phyloP scores from a whole-genome alignment of 2,113 vertebrate species.

The Hipposideros armiger region DNA sequence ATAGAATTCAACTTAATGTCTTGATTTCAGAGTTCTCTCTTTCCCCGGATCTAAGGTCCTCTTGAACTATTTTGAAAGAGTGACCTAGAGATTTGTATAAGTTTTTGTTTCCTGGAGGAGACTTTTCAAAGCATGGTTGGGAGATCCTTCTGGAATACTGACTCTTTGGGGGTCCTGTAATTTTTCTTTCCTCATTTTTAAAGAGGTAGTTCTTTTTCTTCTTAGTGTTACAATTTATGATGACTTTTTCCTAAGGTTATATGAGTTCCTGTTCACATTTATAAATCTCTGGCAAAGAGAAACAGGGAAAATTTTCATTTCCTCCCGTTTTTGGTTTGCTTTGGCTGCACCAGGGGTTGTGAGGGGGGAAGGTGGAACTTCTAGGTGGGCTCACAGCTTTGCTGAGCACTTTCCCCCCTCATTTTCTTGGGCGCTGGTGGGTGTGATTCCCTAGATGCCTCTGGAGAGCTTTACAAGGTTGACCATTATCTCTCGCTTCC shows the following conservation, averaged over 20 bases:
- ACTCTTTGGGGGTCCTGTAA: neutral
- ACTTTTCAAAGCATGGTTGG: neutral
- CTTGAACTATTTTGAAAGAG: neutral
- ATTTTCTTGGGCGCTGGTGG: neutral
- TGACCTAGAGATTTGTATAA: neutral
- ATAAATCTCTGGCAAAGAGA: neutral
- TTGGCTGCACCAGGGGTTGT: neutral
- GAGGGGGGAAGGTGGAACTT: neutral
- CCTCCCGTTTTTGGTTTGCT: neutral
- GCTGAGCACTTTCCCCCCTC: neutral
- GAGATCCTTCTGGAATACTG: neutral
- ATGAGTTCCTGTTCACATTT: neutral
- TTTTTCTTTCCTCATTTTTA: neutral
- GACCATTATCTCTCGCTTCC: neutral
- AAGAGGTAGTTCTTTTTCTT: neutral
- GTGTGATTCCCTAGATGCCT: neutral
- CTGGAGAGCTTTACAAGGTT: neutral
- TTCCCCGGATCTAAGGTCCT: neutral
- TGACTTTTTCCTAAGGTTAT: neutral
- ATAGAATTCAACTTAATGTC: neutral
- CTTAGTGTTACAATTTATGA: neutral
- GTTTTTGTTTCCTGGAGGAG: neutral
- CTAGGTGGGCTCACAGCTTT: neutral
- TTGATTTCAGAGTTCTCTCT: neutral
- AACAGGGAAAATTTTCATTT: neutral